Percentiles rank a stretch among this genome's conserved stretches.
phyloP scores from a whole-genome alignment of 2,888 invertebrate genomes.

The Cerastis leucographa region DNA sequence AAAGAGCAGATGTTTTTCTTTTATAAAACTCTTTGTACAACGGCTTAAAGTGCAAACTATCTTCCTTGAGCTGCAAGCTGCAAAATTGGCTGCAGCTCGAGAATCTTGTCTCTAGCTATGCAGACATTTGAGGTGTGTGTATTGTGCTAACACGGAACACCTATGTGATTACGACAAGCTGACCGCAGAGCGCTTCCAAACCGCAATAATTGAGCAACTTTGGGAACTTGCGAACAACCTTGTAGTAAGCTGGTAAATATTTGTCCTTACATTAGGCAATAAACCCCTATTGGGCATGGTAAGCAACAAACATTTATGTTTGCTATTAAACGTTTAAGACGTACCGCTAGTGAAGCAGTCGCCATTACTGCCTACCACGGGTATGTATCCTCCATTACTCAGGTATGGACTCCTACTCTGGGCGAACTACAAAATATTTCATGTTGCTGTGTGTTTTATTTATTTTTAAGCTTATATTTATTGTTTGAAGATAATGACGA shows the following conservation, averaged over 20 bases:
- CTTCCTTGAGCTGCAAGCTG: conserved; percentile 16
- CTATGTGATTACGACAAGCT: conserved; percentile 31
- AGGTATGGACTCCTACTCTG: too few species aligned
- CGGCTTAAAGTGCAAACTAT: conserved; percentile 32
- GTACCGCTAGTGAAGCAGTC: too few species aligned
- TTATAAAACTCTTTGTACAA: neutral
- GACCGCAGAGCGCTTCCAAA: conserved; percentile 37
- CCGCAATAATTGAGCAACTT: conserved; percentile 29
- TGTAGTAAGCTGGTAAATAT: conserved; percentile 23
- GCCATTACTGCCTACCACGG: too few species aligned
- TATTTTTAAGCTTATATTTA: too few species aligned
- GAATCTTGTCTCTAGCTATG: neutral
- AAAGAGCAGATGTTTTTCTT: neutral
- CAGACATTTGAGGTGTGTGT: conserved; percentile 11
- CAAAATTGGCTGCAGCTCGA: conserved; percentile 19
- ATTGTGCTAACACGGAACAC: conserved; percentile 33
- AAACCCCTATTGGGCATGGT: too few species aligned
- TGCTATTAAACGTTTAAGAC: too few species aligned
- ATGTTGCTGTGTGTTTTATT: too few species aligned
- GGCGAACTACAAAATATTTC: too few species aligned
- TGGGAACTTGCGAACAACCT: neutral
- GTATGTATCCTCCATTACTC: too few species aligned
- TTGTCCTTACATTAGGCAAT: conserved; percentile 1
- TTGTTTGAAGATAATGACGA: too few species aligned
- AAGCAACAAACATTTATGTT: neutral